Evolutionary conservation across 2,888 invertebrate species (phyloP), one percentile per base, ranked within the genome.

Genomic region (Hartigia nigra): DNA sequence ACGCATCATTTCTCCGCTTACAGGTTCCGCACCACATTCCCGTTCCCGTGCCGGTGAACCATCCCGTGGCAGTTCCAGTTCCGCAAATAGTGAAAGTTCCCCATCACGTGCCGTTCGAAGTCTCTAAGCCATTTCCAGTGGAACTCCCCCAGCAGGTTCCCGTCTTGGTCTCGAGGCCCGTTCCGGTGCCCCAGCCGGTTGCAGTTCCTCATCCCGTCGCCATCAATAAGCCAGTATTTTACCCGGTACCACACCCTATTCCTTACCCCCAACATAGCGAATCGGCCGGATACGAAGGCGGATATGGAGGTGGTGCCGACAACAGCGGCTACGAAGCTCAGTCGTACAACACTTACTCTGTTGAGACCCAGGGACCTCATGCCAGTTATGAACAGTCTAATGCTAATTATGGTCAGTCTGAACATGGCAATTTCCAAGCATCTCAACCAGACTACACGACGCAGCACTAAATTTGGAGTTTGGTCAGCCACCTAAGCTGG

Each of bases 1-100:
- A 55, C 23, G 55, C 23, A 23, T 55, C 9, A 55, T 55, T 23
- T 55, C 55, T 55, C 55, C 23, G 55, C 31, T 34, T 74, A 31
- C 77, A 91, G 91, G 83, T 91, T 77, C 91, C 91, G 14, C 88
- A 90, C 82, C 91, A 90, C 78, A 88, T 91, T 79, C 91, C 91
- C 35, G 85, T 91, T 31, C 90, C 91, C 34, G 91, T 91, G 76
- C 91, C 91, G 14, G 91, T 91, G 69, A 88, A 91, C 84, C 90
- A 88, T 82, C 91, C 91, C 37, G 85, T 91, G 78, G 86, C 91
- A 23, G 80, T 91, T 80, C 91, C 90, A 72, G 90, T 91, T 78
- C 89, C 91, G 79, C 90, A 91, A 82, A 88, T 91, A 85, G 91
- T 91, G 87, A 90, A 91, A 90, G 90, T 91, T 31, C 90, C 90